These are phyloP conservation scores for Telenomus remus DNA, from an alignment of 1,140 invertebrate species.

Conservation along the genomic window DNA sequence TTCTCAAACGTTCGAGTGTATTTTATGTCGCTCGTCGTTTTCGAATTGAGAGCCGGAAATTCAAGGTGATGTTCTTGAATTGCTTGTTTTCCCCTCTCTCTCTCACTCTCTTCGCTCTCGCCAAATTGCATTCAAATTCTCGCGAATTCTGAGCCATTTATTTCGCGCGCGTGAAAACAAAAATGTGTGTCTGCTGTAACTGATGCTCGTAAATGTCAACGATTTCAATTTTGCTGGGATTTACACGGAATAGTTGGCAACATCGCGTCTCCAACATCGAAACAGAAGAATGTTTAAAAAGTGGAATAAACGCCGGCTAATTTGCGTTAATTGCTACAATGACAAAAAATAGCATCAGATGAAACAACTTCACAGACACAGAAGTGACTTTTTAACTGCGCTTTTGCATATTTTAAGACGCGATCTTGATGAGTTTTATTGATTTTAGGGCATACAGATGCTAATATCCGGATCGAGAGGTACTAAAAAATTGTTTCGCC, in stretches of 20 bases:
- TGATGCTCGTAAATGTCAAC: slow-evolving; percentile 21
- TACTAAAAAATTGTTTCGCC: slow-evolving; percentile 6
- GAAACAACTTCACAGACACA: slow-evolving; percentile 63
- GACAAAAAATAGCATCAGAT: slow-evolving; percentile 65
- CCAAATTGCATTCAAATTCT: slow-evolving; percentile 33
- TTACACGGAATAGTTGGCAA: slow-evolving; percentile 8
- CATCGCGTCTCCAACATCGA: slow-evolving; percentile 8
- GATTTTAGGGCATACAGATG: slow-evolving; percentile 7
- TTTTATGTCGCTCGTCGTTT: slow-evolving; percentile 23
- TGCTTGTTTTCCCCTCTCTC: slow-evolving; percentile 20
- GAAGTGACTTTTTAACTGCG: slow-evolving; percentile 64
- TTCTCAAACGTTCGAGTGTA: slow-evolving; percentile 43
- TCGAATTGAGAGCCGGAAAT: slow-evolving; percentile 32
- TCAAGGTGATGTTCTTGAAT: slow-evolving; percentile 20
- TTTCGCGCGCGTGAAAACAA: slow-evolving; percentile 6
- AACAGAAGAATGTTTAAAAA: slow-evolving; percentile 41
- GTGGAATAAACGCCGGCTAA: slow-evolving; percentile 64
- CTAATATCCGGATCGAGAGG: slow-evolving; percentile 20
- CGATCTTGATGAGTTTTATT: slow-evolving; percentile 61
- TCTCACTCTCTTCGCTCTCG: too few species aligned
- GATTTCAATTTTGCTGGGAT: slow-evolving; percentile 14
- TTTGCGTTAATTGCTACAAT: slow-evolving; percentile 71
- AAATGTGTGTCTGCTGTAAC: slow-evolving; percentile 2
- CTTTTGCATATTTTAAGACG: slow-evolving; percentile 41
- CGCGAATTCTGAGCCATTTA: slow-evolving; percentile 16